phyloP scores from a whole-genome alignment of 1,140 invertebrate species.

The Teleopsis dalmanni region DNA sequence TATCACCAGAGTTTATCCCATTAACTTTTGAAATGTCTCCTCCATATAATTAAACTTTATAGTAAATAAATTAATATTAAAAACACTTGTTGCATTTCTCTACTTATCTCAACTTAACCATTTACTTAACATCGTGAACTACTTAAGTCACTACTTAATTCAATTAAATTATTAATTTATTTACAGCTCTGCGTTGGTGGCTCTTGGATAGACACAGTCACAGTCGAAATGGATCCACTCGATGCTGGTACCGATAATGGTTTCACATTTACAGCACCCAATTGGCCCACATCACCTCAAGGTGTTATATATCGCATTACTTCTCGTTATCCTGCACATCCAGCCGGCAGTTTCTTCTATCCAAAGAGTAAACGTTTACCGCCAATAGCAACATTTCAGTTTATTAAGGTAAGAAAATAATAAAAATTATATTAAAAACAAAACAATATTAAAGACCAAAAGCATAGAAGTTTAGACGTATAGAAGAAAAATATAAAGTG shows the following conservation, averaged over 20 bases:
- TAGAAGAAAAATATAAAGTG: no score
- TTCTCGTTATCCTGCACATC: slow-evolving; percentile 81
- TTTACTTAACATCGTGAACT: no score
- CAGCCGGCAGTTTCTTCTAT: slow-evolving; percentile 92
- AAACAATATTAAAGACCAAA: no score
- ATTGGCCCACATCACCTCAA: slow-evolving; percentile 85
- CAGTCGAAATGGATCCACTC: slow-evolving; percentile 87
- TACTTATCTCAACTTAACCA: no score
- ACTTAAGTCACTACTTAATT: no score
- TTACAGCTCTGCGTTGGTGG: slow-evolving; percentile 80
- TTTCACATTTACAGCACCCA: slow-evolving; percentile 91
- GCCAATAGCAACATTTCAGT: slow-evolving; percentile 83
- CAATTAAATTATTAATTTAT: not conserved
- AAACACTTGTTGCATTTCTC: no score
- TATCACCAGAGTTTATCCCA: no score
- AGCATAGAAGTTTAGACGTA: no score
- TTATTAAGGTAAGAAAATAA: slow-evolving; percentile 65
- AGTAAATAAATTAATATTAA: no score
- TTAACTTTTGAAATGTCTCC: no score
- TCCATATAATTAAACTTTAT: no score
- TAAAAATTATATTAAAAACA: no score
- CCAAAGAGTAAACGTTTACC: slow-evolving; percentile 76
- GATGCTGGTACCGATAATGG: slow-evolving; percentile 97
- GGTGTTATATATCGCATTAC: slow-evolving; percentile 86
- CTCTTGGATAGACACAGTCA: slow-evolving; percentile 88